phyloP scores from a whole-genome alignment of 2,797 vertebrate species.

The Otolemur crassicaudatus region DNA sequence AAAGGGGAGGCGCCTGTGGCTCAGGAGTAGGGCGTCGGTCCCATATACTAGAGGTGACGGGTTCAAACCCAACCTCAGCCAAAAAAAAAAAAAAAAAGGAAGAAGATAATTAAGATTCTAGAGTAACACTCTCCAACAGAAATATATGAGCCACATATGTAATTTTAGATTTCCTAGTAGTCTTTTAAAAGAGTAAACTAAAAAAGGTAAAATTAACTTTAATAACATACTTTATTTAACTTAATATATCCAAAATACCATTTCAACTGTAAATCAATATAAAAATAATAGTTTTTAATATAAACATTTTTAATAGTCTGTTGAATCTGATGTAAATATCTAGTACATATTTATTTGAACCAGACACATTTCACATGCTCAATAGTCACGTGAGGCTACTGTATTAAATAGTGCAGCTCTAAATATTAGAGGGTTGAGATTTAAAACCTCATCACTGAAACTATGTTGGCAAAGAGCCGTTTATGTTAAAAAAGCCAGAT shows the following conservation, averaged over 20 bases:
- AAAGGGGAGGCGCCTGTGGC: too few relatives aligned
- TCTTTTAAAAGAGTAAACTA: conserved; percentile 3
- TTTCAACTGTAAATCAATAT: background rate
- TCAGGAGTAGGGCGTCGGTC: too few relatives aligned
- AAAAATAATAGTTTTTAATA: background rate
- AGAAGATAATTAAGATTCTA: background rate
- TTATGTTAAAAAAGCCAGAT: conserved; percentile 46
- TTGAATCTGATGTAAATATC: background rate
- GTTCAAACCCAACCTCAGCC: too few relatives aligned
- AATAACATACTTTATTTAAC: background rate
- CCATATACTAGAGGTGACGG: too few relatives aligned
- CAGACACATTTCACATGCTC: background rate
- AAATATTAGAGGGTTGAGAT: background rate
- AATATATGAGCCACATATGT: background rate
- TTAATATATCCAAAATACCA: background rate
- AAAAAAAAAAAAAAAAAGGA: too few relatives aligned
- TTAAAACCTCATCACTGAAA: conserved; percentile 60
- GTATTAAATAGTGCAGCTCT: background rate
- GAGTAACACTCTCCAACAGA: background rate
- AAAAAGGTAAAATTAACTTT: background rate
- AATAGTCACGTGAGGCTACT: background rate
- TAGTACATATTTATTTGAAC: background rate
- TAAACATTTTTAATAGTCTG: background rate
- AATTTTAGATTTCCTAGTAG: background rate
- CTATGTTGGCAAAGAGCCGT: conserved; percentile 43